Percentiles rank a stretch among this genome's conserved stretches.
Evolutionary conservation across 2,888 invertebrate species (phyloP).

Genomic region (Heliconius aoede): DNA sequence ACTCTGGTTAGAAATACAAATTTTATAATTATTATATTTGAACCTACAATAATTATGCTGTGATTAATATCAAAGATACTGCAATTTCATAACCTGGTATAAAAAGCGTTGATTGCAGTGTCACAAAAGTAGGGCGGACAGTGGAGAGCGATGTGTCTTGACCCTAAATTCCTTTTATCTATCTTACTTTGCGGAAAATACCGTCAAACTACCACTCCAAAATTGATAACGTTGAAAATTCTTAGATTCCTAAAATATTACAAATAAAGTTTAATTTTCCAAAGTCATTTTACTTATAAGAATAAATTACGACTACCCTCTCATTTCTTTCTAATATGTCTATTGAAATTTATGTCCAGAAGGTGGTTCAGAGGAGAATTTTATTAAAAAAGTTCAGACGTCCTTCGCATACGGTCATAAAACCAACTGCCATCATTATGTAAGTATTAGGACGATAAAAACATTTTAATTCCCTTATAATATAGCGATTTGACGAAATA

Average conservation of each 20-base stretch:
- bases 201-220: neutral
- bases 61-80: no score
- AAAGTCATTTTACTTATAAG: slow-evolving; percentile 13
- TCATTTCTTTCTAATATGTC: slow-evolving; percentile 59
- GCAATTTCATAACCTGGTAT: no score
- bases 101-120: no score
- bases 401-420: slow-evolving; percentile 53
- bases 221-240: neutral
- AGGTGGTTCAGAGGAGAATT: slow-evolving; percentile 60
- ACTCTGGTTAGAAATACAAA: no score
- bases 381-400: slow-evolving; percentile 76
- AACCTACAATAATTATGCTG: no score
- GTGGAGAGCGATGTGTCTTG: no score
- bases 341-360: slow-evolving; percentile 69
- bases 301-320: slow-evolving; percentile 29
- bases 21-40: no score
- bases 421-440: slow-evolving; percentile 51
- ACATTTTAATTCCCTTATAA: slow-evolving; percentile 3
- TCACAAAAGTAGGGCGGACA: no score
- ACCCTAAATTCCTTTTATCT: no score
- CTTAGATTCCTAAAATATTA: neutral
- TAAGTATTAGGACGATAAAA: slow-evolving; percentile 44
- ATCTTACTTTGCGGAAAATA: neutral
- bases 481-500: slow-evolving; percentile 2
- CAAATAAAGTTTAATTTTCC: neutral